Base-by-base conservation (phyloP, 2,113 vertebrate species). In the Amphiprion percula region DNA sequence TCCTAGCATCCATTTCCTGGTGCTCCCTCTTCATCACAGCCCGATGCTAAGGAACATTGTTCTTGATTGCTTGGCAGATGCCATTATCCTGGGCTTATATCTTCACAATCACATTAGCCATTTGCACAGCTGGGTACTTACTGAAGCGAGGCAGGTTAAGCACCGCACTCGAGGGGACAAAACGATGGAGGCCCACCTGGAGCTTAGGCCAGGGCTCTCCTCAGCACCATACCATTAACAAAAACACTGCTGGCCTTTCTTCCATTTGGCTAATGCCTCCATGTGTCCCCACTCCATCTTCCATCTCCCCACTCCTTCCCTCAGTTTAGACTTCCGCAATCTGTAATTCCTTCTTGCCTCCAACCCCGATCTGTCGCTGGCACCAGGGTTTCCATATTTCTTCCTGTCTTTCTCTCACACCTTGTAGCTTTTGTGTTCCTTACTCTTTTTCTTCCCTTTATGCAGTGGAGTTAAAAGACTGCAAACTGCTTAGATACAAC, bases 91-190 rank as follows among this genome's bases (percentile, higher is more conserved):
- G 81, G 80, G 79, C 88, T 89, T 92, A 87, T 91, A 86, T 93
- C 92, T 89, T 83, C 79, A 87, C 91, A 93, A 93, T 95, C 91
- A 90, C 82, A 90, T 94, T 92, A 93, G 79, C 90, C 87, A 80
- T 92, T 92, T 90, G 89, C 87, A 87, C 91, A 93, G 88, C 89
- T 89, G 88, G 90, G 88, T 73, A 78, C 79, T 90, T 82, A 88
- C 79, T 78, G 89, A 82, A 91, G 91, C 84, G 75, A 80, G 85
- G 81, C 89, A 87, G 92, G 91, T 94, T 92, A 92, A 93, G 86
- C 88, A 75, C 59, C 59, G 23, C 80, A 87, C 91, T 88, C 77
- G 61, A 79, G 88, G 90, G 88, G 79, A 91, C 83, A 78, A 69
- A 84, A 85, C 71, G 84, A 88, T 77, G 71, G 75, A 85, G 74